A percentile compares a stretch with the other conserved stretches of the same genome.
Conservation (phyloP, 1,140 invertebrate species). For the Diplogasteroides magnus region DNA sequence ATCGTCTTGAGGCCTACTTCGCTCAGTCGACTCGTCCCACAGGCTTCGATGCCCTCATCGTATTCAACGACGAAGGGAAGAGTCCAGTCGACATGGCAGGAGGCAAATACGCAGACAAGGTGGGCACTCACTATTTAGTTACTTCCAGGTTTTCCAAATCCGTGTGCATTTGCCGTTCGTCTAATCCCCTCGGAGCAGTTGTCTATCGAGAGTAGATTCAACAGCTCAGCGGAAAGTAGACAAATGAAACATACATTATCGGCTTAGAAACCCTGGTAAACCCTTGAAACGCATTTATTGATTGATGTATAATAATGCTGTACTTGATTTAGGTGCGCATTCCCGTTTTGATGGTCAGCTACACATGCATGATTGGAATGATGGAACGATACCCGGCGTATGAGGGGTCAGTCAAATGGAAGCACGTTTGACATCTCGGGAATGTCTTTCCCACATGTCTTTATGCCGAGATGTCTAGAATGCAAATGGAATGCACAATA, state of each 20-base stretch:
- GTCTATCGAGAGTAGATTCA: no score
- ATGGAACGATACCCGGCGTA: constrained; percentile 37
- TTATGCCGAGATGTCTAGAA: no score
- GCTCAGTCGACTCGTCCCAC: constrained; percentile 36
- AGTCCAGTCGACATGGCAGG: constrained; percentile 48
- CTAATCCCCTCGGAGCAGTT: no score
- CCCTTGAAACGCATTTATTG: no score
- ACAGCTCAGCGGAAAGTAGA: no score
- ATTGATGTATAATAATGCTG: not conserved
- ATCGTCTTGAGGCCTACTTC: constrained; percentile 43
- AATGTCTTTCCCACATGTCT: no score
- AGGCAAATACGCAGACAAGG: constrained; percentile 39
- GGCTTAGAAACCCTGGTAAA: no score
- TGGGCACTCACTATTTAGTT: not conserved
- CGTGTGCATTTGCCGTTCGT: no score
- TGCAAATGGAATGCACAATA: no score
- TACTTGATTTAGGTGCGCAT: constrained; percentile 33
- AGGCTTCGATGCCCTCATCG: constrained; percentile 42
- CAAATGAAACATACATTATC: no score
- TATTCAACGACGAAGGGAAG: constrained; percentile 39
- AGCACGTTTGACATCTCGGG: no score
- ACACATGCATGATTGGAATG: constrained; percentile 44
- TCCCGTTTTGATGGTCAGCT: constrained; percentile 52
- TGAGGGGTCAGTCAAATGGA: constrained; percentile 37
- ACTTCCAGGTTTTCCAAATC: no score